These are phyloP conservation scores for Cotesia chilonis DNA, from an alignment of 1,140 invertebrate species.

Conservation along the genomic window DNA sequence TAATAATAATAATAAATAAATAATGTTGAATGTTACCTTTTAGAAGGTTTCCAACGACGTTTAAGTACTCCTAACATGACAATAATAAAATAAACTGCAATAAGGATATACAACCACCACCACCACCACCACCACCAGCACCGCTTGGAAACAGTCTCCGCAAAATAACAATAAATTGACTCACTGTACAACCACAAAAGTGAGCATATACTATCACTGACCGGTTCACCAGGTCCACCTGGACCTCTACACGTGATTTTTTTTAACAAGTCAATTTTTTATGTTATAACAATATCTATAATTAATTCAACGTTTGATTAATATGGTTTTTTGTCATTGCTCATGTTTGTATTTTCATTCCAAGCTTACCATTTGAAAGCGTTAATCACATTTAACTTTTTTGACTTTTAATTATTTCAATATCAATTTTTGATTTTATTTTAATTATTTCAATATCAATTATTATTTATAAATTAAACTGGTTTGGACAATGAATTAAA, in stretches of 20 bases:
- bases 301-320: neutral
- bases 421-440: too few relatives aligned
- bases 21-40: conserved; percentile 46
- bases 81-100: conserved; percentile 15
- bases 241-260: conserved; percentile 25
- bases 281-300: too few relatives aligned
- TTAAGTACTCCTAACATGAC: conserved; percentile 55
- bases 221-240: conserved; percentile 22
- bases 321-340: neutral
- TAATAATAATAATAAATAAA: neutral
- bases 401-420: too few relatives aligned
- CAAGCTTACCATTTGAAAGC: too few relatives aligned
- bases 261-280: conserved; percentile 4
- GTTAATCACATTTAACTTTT: too few relatives aligned
- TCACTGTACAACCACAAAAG: conserved; percentile 23
- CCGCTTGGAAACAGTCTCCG: too few relatives aligned
- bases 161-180: conserved; percentile 16
- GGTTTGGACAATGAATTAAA: too few relatives aligned
- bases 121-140: too few relatives aligned
- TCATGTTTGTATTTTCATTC: too few relatives aligned
- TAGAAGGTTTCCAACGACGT: conserved; percentile 61
- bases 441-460: too few relatives aligned
- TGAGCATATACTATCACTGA: conserved; percentile 18
- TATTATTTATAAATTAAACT: too few relatives aligned
- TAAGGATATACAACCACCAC: conserved; percentile 1